Base-by-base conservation (phyloP, 1,140 invertebrate species). In the Neodiprion pinetum region DNA sequence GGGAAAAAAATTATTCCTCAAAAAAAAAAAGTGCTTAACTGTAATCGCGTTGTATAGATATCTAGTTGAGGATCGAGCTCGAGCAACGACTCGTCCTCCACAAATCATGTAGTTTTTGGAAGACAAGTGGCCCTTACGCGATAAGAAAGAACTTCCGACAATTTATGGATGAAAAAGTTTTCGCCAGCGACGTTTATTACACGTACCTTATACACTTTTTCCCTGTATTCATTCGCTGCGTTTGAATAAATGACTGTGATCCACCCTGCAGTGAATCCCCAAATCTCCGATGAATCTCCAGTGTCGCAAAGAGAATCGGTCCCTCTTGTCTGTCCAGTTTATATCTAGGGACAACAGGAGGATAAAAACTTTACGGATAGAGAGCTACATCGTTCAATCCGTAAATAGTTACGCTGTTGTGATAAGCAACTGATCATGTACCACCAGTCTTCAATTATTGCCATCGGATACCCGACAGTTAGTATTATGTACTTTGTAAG, bases 101-200 rank as follows among this genome's bases (percentile, higher is more conserved):
- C 72, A 75, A 77, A 77, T 77, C 76, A 75, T 75, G 28, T 5
- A 77, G 73, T 71, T 73, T 71, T 71, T 61, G 67, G 61, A 70
- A 77, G 75, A 73, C 75, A 71, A 77, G 74, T 71, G 74, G 67
- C 74, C 71, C 73, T 72, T 69, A 72, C 69, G 70, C 76, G 76
- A 77, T 77, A 77, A 77, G 74, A 65, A 65, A 73, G 12, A 71
- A 71, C 40, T 71, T 71, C 70, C 70, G 70, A 48, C 70, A 71
- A 71, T 71, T 71, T 71, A 71, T 71, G 70, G 70, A 71, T 71
- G 47, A 71, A n/a, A 71, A 71, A 71, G 70, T 71, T 71, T 71
- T 50, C 70, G 10, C 47, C 12, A 48, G 70, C 48, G 70, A 71
- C 70, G 70, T 71, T 71, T 71, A 71, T 71, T 71, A 71, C 28